phyloP scores from a whole-genome alignment of 2,797 vertebrate species.

The Eulemur coronatus region DNA sequence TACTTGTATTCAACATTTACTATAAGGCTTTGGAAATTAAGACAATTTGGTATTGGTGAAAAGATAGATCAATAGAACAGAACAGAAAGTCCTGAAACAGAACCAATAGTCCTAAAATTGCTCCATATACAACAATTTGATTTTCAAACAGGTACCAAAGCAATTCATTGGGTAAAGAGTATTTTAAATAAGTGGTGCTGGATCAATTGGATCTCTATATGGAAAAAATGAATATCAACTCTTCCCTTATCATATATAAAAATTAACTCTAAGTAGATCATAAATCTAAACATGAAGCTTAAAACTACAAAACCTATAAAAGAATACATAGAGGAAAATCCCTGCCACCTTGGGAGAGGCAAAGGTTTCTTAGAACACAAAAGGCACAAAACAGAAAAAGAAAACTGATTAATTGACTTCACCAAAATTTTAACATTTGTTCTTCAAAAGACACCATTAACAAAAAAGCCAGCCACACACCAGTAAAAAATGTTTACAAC shows the following conservation, averaged over 20 bases:
- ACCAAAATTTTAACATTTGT: not conserved
- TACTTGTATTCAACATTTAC: not conserved
- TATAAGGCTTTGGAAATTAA: not conserved
- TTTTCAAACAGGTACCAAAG: not conserved
- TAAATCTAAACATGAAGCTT: not conserved
- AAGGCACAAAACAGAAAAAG: not conserved
- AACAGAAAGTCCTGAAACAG: not conserved
- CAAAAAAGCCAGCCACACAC: not conserved
- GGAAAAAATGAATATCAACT: not conserved
- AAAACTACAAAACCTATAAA: not conserved
- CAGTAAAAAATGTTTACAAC: too few species aligned
- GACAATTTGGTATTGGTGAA: not conserved
- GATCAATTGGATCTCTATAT: not conserved
- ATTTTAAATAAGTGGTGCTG: not conserved
- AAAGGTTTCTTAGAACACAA: not conserved
- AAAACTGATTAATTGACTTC: not conserved
- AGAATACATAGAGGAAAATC: not conserved
- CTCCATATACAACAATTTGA: not conserved
- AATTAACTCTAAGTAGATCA: too few species aligned
- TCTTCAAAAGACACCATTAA: not conserved
- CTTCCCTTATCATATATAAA: too few species aligned
- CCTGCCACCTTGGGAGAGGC: not conserved
- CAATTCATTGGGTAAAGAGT: not conserved
- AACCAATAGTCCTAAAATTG: not conserved
- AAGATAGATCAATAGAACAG: not conserved